phyloP scores from a whole-genome alignment of 1,140 invertebrate genomes.

The Fragariocoptes setiger region DNA sequence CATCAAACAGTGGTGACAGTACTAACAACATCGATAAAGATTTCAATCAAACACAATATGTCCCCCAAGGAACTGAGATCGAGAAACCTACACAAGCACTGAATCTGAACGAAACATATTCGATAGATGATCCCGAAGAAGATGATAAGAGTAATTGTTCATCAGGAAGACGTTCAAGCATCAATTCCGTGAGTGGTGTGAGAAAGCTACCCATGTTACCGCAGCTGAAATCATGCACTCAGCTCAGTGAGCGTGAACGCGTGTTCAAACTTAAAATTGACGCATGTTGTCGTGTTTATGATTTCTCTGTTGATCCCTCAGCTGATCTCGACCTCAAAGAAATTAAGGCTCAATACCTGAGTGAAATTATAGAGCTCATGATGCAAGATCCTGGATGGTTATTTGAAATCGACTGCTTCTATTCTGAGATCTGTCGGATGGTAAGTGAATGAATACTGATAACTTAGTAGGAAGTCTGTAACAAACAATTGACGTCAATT shows the following conservation, averaged over 20 bases:
- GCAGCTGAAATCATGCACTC: conserved; percentile 15
- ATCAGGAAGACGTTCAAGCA: conserved; percentile 8
- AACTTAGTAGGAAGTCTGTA: neutral
- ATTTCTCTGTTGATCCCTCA: conserved; percentile 82
- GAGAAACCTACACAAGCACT: too few relatives aligned
- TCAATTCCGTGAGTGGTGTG: too few relatives aligned
- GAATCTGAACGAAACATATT: too few relatives aligned
- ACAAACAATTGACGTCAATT: neutral
- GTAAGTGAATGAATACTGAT: conserved; percentile 4
- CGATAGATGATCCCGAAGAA: too few relatives aligned
- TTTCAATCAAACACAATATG: too few relatives aligned
- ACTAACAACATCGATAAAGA: too few relatives aligned
- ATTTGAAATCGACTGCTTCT: conserved; percentile 38
- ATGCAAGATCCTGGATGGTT: conserved; percentile 53
- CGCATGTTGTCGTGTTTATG: conserved; percentile 90
- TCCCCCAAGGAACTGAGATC: too few relatives aligned
- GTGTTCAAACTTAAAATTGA: conserved; percentile 83
- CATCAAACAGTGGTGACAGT: too few relatives aligned
- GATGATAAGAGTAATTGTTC: too few relatives aligned
- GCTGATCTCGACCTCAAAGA: conserved; percentile 98
- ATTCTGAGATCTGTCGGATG: conserved; percentile 14
- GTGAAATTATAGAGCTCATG: conserved; percentile 93
- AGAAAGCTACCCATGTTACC: too few relatives aligned
- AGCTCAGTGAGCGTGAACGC: conserved; percentile 50
- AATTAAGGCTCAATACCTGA: conserved; percentile 75